Conservation (phyloP, 2,888 invertebrate species). For the Cordilura impudica region DNA sequence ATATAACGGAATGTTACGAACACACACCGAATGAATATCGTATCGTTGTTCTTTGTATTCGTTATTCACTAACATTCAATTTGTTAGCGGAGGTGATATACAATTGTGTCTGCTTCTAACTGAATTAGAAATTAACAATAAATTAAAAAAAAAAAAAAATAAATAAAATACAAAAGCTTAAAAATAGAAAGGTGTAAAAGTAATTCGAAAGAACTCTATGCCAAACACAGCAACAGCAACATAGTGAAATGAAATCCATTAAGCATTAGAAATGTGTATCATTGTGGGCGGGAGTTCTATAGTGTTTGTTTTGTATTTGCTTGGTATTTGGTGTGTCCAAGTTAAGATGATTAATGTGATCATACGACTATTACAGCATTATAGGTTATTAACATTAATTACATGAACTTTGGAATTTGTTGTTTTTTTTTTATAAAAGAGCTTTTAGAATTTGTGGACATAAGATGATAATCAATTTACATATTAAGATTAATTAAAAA, state of each 20-base stretch:
- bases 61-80: not conserved
- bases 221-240: not conserved
- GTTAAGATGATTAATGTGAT: slow-evolving; percentile 32
- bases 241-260: slow-evolving; percentile 20
- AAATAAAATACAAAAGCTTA: not conserved
- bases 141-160: not conserved
- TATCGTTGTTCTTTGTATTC: not conserved
- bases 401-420: not conserved
- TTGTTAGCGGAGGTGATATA: not conserved
- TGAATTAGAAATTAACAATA: slow-evolving; percentile 19
- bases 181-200: slow-evolving; percentile 40
- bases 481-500: too few species aligned
- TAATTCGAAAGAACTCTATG: slow-evolving; percentile 11
- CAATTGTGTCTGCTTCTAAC: slow-evolving; percentile 13
- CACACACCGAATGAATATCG: not conserved
- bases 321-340: not conserved
- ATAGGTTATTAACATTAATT: slow-evolving; percentile 35
- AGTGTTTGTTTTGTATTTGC: not conserved
- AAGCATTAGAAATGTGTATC: slow-evolving; percentile 10
- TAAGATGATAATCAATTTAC: not conserved
- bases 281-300: slow-evolving; percentile 29
- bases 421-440: not conserved
- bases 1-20: slow-evolving; percentile 39
- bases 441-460: not conserved
- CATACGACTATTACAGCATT: slow-evolving; percentile 40